Percentiles rank a stretch among this genome's conserved stretches.
Conservation (phyloP, 2,888 invertebrate genomes). For the Oscheius onirici region DNA sequence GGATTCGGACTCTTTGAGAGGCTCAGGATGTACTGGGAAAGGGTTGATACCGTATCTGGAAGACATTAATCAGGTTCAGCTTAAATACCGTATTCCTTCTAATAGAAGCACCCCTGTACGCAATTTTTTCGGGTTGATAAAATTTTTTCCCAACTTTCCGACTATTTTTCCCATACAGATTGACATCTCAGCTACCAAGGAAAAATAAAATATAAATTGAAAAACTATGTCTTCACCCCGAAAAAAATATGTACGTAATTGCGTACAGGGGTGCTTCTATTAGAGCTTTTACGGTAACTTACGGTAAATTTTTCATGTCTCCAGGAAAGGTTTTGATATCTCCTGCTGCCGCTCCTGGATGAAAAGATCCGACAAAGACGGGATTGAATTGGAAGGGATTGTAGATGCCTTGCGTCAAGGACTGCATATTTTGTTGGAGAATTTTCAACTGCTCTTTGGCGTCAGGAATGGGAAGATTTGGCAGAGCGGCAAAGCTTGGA, state of each 20-base stretch:
- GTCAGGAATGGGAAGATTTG: conserved; percentile 2
- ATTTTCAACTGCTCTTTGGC: conserved; percentile 19
- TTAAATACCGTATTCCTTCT: too few species aligned
- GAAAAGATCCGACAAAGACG: not conserved
- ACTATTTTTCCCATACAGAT: too few species aligned
- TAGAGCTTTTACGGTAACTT: not conserved
- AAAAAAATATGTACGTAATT: too few species aligned
- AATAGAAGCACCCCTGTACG: too few species aligned
- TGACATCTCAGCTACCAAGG: too few species aligned
- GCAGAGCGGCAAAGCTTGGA: conserved; percentile 18
- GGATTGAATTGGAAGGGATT: not conserved
- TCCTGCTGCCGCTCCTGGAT: not conserved
- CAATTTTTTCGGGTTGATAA: too few species aligned
- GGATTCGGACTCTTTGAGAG: not conserved
- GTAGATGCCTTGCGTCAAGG: too few species aligned
- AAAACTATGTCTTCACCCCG: too few species aligned
- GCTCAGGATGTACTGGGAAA: not conserved
- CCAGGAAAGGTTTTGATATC: conserved; percentile 6
- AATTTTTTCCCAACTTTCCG: too few species aligned
- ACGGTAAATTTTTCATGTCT: conserved; percentile 5
- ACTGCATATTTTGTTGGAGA: not conserved
- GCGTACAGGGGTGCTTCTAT: too few species aligned
- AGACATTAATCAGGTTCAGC: not conserved
- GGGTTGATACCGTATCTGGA: too few species aligned
- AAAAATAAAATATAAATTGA: too few species aligned